Percentiles rank a stretch among this genome's conserved stretches.
phyloP scores from a whole-genome alignment of 2,888 invertebrate genomes.

The Timema podura region DNA sequence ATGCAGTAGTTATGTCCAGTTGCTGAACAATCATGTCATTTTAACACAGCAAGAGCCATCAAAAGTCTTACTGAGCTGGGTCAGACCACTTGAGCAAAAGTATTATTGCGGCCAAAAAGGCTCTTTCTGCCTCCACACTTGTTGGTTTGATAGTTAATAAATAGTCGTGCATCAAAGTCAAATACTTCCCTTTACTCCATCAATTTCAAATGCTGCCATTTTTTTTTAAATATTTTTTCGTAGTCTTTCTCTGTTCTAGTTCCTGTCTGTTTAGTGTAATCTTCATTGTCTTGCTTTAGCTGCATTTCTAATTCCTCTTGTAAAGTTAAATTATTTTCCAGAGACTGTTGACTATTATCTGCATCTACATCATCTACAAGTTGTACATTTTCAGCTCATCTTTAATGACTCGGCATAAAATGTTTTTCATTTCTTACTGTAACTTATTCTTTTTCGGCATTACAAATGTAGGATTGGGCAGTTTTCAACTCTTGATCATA shows the following conservation, averaged over 20 bases:
- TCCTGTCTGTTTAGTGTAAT: neutral
- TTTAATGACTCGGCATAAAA: conserved; percentile 1
- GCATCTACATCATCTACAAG: conserved; percentile 9
- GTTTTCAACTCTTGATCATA: conserved; percentile 3
- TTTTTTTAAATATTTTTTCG: neutral
- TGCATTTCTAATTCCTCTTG: too few species aligned
- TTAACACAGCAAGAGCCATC: too few species aligned
- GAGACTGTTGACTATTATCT: neutral
- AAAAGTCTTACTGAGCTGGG: too few species aligned
- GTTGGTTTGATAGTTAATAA: too few species aligned
- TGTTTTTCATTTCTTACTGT: neutral
- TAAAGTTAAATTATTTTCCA: neutral
- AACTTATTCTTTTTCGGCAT: too few species aligned
- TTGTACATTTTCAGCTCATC: conserved; percentile 1
- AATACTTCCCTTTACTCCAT: neutral
- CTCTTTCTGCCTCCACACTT: too few species aligned
- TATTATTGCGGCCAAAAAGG: too few species aligned
- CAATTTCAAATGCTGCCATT: neutral
- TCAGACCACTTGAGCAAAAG: too few species aligned
- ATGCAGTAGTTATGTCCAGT: too few species aligned
- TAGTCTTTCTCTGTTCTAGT: neutral
- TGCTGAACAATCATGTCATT: too few species aligned
- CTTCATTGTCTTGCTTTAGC: neutral
- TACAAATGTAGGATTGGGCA: neutral
- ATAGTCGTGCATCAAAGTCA: too few species aligned